These are phyloP conservation scores for Manduca sexta DNA, from an alignment of 1,140 invertebrate species.

Conservation along the genomic window DNA sequence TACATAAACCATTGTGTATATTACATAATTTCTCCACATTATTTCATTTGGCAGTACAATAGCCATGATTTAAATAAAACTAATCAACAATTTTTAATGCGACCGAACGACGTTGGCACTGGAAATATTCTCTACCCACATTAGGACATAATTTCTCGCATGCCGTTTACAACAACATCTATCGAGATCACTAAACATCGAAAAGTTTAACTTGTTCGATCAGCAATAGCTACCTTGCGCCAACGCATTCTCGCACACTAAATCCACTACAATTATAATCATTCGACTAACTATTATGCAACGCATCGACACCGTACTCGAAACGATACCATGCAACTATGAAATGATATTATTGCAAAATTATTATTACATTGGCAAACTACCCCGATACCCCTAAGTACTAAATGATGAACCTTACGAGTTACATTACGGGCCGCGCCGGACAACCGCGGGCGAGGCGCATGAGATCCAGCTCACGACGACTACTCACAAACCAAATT, in stretches of 20 bases:
- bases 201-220: too few species aligned
- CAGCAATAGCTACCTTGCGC: too few species aligned
- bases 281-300: neutral
- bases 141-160: too few species aligned
- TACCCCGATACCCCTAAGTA: constrained; percentile 53
- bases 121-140: too few species aligned
- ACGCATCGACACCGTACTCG: constrained; percentile 1
- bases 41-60: neutral
- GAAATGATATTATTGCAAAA: constrained; percentile 36
- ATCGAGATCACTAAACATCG: too few species aligned
- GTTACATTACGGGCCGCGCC: neutral
- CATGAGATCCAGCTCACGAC: neutral
- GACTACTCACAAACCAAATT: too few species aligned
- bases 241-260: too few species aligned
- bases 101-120: constrained; percentile 7
- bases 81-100: constrained; percentile 43
- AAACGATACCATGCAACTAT: constrained; percentile 10
- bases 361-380: constrained; percentile 32
- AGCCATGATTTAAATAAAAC: constrained; percentile 38
- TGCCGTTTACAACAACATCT: too few species aligned
- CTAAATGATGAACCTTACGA: constrained; percentile 48
- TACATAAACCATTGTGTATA: too few species aligned
- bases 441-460: neutral
- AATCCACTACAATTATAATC: neutral
- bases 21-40: too few species aligned